Conservation (phyloP, 1,140 invertebrate genomes). For the Helicoverpa armigera region DNA sequence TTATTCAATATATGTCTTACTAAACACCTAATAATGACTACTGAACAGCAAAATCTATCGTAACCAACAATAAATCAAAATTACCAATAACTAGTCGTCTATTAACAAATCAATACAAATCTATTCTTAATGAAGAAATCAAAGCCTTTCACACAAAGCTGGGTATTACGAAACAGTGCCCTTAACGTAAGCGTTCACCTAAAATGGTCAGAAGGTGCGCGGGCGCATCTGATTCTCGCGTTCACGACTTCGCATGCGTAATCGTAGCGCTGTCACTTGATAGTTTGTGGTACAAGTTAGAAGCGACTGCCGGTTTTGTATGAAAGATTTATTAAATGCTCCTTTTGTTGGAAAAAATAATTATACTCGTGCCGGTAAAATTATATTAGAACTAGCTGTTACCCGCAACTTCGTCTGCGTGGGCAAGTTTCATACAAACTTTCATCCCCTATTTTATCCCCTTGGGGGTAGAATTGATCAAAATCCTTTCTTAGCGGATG, state of each 20-base stretch:
- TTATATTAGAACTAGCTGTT: too few relatives aligned
- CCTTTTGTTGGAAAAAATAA: too few relatives aligned
- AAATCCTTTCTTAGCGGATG: too few relatives aligned
- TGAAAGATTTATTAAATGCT: too few relatives aligned
- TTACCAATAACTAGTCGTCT: not conserved
- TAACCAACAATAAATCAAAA: not conserved
- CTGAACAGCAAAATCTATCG: not conserved
- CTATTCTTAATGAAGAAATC: constrained; percentile 34
- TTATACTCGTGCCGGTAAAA: too few relatives aligned
- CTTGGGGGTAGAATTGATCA: too few relatives aligned
- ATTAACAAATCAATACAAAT: not conserved
- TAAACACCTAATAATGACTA: too few relatives aligned
- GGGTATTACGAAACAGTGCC: constrained; percentile 30
- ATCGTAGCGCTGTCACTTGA: constrained; percentile 46
- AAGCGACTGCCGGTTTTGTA: not conserved
- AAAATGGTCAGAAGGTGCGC: constrained; percentile 50
- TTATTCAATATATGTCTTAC: too few relatives aligned
- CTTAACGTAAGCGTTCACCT: constrained; percentile 45
- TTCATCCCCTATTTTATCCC: too few relatives aligned
- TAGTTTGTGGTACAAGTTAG: constrained; percentile 12
- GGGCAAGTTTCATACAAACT: too few relatives aligned
- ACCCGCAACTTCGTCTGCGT: too few relatives aligned
- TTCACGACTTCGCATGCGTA: constrained; percentile 46
- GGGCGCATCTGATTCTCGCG: constrained; percentile 53
- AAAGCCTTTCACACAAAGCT: constrained; percentile 40